Base-by-base conservation (phyloP, 2,113 vertebrate species). In the Jaculus jaculus region DNA sequence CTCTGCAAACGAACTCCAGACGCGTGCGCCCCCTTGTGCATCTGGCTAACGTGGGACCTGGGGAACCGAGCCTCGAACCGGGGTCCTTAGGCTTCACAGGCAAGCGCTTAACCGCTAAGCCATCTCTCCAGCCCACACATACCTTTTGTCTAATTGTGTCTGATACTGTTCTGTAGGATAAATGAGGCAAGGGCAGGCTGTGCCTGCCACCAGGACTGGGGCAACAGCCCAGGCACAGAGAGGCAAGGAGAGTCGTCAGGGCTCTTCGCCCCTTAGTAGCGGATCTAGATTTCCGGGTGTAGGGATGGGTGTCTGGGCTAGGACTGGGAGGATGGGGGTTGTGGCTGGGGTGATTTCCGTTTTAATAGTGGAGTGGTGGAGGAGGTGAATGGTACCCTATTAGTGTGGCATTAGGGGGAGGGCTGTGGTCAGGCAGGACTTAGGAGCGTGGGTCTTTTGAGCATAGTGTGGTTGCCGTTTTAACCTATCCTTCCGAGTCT, bases 351-450 rank as follows among this genome's bases (percentile, higher is more conserved):
- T 54, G 20, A 78, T 1, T 1, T 85, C 63, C 66, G 63, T 2
- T 66, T 79, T 89, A 87, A 74, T 21, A 54, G 0, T 13, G 73
- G 5, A 28, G 17, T 82, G 18, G 84, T 73, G 73, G 23, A 26
- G 18, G 8, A 63, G 54, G 61, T n/a, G 72, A 72, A 47, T 51
- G 77, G n/a, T 28, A 6, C 20, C 28, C 32, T 51, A 66, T 92
- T 16, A 26, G 74, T 88, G 71, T 88, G 91, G 75, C 30, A 1
- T 89, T n/a, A 65, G 86, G n/a, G 60, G 90, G 75, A 51, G 81
- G 82, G 84, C 83, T 85, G 54, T 75, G 72, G 24, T 51, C 34
- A 61, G 68, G 61, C 12, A 47, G 71, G 47, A 68, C 47, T 84
- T 61, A 77, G 66, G 61, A 73, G 37, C 51, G 58, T 90, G 87